Percentiles rank a stretch among this genome's conserved stretches.
Evolutionary conservation across 2,888 invertebrate species (phyloP).

Genomic region (Octonoba sinensis): DNA sequence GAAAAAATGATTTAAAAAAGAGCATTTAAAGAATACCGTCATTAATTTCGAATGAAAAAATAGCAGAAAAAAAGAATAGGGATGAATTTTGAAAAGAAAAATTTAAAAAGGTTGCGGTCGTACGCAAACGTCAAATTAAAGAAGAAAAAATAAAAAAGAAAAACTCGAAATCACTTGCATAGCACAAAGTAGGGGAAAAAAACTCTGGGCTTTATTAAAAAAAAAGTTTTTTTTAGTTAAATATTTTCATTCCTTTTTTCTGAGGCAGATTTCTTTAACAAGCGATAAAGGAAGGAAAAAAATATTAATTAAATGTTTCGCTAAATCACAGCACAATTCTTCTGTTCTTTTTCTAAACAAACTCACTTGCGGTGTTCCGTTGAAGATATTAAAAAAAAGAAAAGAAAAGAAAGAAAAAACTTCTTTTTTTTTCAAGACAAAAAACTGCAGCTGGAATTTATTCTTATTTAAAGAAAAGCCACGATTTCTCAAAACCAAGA

Average conservation of each 20-base stretch:
- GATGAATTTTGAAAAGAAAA: background rate
- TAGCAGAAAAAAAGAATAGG: background rate
- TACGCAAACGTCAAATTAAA: slow-evolving; percentile 14
- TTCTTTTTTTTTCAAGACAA: slow-evolving; percentile 24
- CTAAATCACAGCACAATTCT: slow-evolving; percentile 56
- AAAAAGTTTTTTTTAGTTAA: slow-evolving; percentile 19
- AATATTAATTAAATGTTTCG: slow-evolving; percentile 64
- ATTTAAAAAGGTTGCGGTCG: slow-evolving; percentile 48
- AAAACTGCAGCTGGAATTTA: background rate
- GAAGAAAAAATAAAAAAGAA: slow-evolving; percentile 26
- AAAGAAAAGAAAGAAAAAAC: slow-evolving; percentile 10
- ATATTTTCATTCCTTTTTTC: slow-evolving; percentile 45
- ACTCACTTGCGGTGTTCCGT: slow-evolving; percentile 37
- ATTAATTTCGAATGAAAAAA: slow-evolving; percentile 38
- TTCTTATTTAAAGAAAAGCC: slow-evolving; percentile 18
- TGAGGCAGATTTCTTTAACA: slow-evolving; percentile 29
- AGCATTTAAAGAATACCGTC: slow-evolving; percentile 48
- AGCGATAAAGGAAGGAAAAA: slow-evolving; percentile 15
- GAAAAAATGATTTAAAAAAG: slow-evolving; percentile 28
- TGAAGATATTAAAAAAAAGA: slow-evolving; percentile 2
- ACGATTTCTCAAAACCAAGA: slow-evolving; percentile 47
- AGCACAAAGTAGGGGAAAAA: background rate
- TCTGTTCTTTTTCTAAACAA: slow-evolving; percentile 13
- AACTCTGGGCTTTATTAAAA: slow-evolving; percentile 37
- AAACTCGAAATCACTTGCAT: slow-evolving; percentile 4